A percentile compares a stretch with the other conserved stretches of the same genome.
Evolutionary conservation across 2,888 invertebrate species (phyloP).

Genomic region (Drosophila vallismaia): DNA sequence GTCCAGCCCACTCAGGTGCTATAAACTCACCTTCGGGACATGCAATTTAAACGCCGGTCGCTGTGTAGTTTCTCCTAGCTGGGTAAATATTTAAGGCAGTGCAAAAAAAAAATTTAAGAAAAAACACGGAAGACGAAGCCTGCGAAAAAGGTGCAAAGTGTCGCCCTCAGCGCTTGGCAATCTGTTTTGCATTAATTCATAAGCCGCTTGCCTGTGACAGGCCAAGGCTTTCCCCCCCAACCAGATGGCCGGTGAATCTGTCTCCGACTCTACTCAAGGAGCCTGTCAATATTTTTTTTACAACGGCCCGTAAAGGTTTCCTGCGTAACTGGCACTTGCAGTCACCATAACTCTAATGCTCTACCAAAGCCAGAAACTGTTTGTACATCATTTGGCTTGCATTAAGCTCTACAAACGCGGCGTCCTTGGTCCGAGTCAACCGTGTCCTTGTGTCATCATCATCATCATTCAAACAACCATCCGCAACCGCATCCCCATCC

Average conservation of each 20-base stretch:
- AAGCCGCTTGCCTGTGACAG: conserved; percentile 72
- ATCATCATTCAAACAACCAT: not conserved
- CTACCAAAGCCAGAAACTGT: conserved; percentile 47
- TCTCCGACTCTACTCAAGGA: conserved; percentile 17
- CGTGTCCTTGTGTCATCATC: conserved; percentile 28
- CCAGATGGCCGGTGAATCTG: conserved; percentile 1
- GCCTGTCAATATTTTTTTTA: conserved; percentile 70
- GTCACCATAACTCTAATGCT: conserved; percentile 68
- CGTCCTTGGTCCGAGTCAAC: conserved; percentile 48
- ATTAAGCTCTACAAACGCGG: conserved; percentile 56
- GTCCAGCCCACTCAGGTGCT: conserved; percentile 53
- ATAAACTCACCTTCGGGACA: conserved; percentile 52
- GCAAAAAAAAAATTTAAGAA: not conserved
- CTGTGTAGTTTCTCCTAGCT: conserved; percentile 54
- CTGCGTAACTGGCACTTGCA: conserved; percentile 74
- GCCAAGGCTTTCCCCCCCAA: conserved; percentile 10
- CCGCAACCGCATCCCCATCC: not conserved
- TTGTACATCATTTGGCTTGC: conserved; percentile 76
- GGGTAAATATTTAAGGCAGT: conserved; percentile 69
- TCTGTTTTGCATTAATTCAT: conserved; percentile 80
- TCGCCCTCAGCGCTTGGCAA: conserved; percentile 72
- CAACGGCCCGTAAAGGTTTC: conserved; percentile 35
- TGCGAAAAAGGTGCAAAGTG: conserved; percentile 69
- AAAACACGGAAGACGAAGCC: conserved; percentile 18
- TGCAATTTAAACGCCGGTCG: conserved; percentile 22